These are phyloP conservation scores for Pachyseris speciosa DNA, from an alignment of 64 coral and sea anemone species.

Conservation along the genomic window DNA sequence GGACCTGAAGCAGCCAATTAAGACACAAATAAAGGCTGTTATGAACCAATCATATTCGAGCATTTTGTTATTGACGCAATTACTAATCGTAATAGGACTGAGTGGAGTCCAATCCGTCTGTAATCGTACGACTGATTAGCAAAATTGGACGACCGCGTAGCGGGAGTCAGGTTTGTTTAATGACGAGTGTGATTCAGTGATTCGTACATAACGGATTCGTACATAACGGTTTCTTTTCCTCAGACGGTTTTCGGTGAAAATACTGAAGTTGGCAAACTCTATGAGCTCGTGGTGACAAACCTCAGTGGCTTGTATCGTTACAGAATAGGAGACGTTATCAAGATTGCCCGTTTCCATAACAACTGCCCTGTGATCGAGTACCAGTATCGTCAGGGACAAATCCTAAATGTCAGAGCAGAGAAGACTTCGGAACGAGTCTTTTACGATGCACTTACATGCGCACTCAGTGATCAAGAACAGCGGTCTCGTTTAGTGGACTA, in stretches of 20 bases:
- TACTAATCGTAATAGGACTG: too few species aligned
- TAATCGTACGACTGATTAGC: too few species aligned
- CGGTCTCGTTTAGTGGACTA: conserved; percentile 51
- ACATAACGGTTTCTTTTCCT: neutral
- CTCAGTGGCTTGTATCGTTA: conserved; percentile 49
- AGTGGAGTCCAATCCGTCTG: too few species aligned
- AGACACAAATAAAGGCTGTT: too few species aligned
- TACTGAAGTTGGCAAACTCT: conserved; percentile 22
- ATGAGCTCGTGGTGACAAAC: conserved; percentile 48
- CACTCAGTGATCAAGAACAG: conserved; percentile 3
- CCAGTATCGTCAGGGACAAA: conserved; percentile 48
- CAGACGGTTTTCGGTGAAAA: conserved; percentile 27
- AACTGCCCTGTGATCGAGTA: conserved; percentile 11
- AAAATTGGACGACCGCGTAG: too few species aligned
- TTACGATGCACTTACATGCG: conserved; percentile 55
- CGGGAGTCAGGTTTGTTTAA: too few species aligned
- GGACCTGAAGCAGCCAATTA: too few species aligned
- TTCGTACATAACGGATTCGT: too few species aligned
- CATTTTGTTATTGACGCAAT: too few species aligned
- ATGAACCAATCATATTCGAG: too few species aligned
- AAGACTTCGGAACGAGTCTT: conserved; percentile 51
- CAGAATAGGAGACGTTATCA: conserved; percentile 43
- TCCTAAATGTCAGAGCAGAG: conserved; percentile 49
- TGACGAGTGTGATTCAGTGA: too few species aligned
- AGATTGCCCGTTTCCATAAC: conserved; percentile 43